Conservation (phyloP, 2,797 vertebrate genomes). For the Lithobates sylvaticus region DNA sequence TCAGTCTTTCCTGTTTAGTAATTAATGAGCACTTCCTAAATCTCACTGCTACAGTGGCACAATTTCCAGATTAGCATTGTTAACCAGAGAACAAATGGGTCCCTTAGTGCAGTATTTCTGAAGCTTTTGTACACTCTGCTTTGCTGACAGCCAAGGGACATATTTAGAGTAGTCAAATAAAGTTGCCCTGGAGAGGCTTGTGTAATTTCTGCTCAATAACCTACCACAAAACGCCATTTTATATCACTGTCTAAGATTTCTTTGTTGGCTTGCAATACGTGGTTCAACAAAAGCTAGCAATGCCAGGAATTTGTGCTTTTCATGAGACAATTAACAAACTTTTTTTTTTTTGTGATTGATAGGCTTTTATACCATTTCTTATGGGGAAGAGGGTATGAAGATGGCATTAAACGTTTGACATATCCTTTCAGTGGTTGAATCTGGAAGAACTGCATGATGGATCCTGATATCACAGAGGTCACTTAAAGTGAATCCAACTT, state of each 20-base stretch:
- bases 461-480: no score
- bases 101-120: slow-evolving; percentile 37
- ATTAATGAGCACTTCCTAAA: slow-evolving; percentile 48
- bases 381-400: no score
- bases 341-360: no score
- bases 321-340: no score
- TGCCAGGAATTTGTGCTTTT: no score
- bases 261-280: no score
- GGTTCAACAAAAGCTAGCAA: no score
- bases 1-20: slow-evolving; percentile 21
- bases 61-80: slow-evolving; percentile 49
- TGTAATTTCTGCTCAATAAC: slow-evolving; percentile 28
- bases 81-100: slow-evolving; percentile 47
- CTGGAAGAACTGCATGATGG: no score
- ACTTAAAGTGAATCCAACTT: no score
- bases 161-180: slow-evolving; percentile 25
- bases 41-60: slow-evolving; percentile 47
- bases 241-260: neutral
- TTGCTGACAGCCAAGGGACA: slow-evolving; percentile 31
- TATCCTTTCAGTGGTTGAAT: no score
- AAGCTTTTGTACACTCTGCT: slow-evolving; percentile 22
- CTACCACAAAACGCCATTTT: slow-evolving; percentile 9
- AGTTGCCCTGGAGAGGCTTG: slow-evolving; percentile 11
- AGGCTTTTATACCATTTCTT: no score
- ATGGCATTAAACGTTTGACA: no score